Percentiles rank a stretch among this genome's conserved stretches.
These are phyloP conservation scores for Bombus turneri DNA, from an alignment of 1,140 invertebrate genomes.

Conservation along the genomic window DNA sequence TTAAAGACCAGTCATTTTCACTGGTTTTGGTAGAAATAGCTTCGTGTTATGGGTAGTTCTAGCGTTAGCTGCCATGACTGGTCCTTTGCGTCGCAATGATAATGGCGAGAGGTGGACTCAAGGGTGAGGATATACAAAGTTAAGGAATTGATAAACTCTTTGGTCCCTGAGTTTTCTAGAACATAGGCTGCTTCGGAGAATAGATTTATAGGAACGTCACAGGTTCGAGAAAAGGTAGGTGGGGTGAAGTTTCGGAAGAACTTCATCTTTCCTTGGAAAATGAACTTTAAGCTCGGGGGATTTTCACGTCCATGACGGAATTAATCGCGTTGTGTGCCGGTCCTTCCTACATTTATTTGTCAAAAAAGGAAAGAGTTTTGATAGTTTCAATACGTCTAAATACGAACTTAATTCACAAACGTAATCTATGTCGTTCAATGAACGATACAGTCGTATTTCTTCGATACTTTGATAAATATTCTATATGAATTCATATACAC, in stretches of 20 bases:
- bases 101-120: background rate
- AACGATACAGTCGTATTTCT: background rate
- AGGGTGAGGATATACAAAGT: background rate
- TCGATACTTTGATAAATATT: background rate
- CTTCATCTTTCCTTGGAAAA: slow-evolving; percentile 15
- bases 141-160: slow-evolving; percentile 5
- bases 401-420: too few species aligned
- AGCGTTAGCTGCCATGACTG: background rate
- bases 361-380: background rate
- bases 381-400: too few species aligned
- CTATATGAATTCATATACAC: background rate
- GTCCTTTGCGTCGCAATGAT: slow-evolving; percentile 37
- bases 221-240: background rate
- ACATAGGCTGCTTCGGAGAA: background rate
- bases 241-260: background rate
- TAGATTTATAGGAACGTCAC: slow-evolving; percentile 10
- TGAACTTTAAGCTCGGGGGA: slow-evolving; percentile 22
- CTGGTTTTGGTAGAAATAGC: too few species aligned
- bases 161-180: too few species aligned
- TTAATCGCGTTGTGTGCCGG: background rate
- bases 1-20: too few species aligned
- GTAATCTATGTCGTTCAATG: background rate
- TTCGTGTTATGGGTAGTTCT: too few species aligned
- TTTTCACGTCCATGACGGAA: slow-evolving; percentile 3
- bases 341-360: background rate